Evolutionary conservation across 2,113 vertebrate species (phyloP), one percentile per base, ranked within the genome.

Genomic region (Lagopus leucura): DNA sequence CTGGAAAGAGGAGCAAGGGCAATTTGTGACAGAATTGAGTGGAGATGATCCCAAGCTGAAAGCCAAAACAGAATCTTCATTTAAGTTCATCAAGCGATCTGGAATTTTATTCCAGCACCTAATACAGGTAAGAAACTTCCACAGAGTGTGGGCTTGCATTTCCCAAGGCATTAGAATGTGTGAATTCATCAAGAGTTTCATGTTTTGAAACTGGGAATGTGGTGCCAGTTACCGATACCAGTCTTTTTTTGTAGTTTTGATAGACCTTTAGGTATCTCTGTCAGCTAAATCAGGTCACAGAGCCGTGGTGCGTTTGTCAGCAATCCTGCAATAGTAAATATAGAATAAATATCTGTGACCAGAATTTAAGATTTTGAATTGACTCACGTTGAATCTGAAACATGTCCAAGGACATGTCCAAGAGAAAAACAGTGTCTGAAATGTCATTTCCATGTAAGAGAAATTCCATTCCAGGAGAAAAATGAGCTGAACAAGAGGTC

Each of bases 41-140:
- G 89, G 91, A 94, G 91, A 95, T 94, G 95, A 89, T 94, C 91
- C 85, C 94, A 38, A 90, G 89, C 92, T 96, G 92, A 93, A 92
- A 94, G 70, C 69, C 71, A 72, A 52, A 87, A 72, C 18, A 75
- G 50, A 43, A 86, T 83, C 88, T 77, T 79, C 75, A 52, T 72
- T 58, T 6, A 55, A 90, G 54, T 58, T 82, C 73, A 38, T 32
- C 0, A 13, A 75, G 90, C 50, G 48, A 88, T 67, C 76, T 92
- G 76, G 85, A 20, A 2, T 57, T 90, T 74, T 57, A 48, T 71
- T 83, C 70, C 65, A 57, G 73, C 27, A 0, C 54, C 54, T 75
- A 42, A 64, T 54, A 78, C 76, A 94, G 93, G 95, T 95, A 97
- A 91, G 85, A 93, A 22, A 19, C 20, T 80, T 86, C 72, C 85